Base-by-base conservation (phyloP, 2,797 vertebrate species). In the Remorina albescens region DNA sequence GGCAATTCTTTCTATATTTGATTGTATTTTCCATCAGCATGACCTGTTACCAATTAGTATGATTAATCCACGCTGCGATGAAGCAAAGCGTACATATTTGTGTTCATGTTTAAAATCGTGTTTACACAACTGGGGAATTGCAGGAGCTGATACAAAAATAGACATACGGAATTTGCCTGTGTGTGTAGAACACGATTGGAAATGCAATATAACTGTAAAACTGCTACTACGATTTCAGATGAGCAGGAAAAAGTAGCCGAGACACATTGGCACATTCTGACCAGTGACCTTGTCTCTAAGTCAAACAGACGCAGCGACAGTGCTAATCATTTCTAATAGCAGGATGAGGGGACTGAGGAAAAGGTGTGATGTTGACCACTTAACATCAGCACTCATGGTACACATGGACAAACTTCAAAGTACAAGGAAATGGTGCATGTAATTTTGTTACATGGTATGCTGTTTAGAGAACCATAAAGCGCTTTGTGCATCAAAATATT, bases 271-370 rank as follows among this genome's bases (percentile, higher is more conserved):
- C 46, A 57, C 21, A 46, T 41, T 74, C n/a, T 56, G 18, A 47
- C 12, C 53, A 55, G 12, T 57, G 74, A 67, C 70, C 67, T 74
- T 63, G 67, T 70, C 41, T 73, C 37, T 18, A 42, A 75, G 60
- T 60, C 70, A 75, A 57, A 75, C 34, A 39, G 49, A 60, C 53
- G 53, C 21, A 44, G 39, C 28, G 54, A 39, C 60, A 49, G 60
- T 12, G 73, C 60, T 72, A 79, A 79, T 73, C 42, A 76, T 65
- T 62, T 51, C 21, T 67, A 70, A 61, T 53, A 26, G 28, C 41
- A 50, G n/a, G 21, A 76, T 44, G 50, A 56, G 64, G 23, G 42
- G 44, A 26, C 21, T 44, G 42, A 66, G 28, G 51, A 28, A 36
- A 63, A 67, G 47, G 67, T 75, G 62, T 66, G 71, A 80, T 56